phyloP scores from a whole-genome alignment of 2,113 vertebrate genomes.

The Nyctibius bracteatus region DNA sequence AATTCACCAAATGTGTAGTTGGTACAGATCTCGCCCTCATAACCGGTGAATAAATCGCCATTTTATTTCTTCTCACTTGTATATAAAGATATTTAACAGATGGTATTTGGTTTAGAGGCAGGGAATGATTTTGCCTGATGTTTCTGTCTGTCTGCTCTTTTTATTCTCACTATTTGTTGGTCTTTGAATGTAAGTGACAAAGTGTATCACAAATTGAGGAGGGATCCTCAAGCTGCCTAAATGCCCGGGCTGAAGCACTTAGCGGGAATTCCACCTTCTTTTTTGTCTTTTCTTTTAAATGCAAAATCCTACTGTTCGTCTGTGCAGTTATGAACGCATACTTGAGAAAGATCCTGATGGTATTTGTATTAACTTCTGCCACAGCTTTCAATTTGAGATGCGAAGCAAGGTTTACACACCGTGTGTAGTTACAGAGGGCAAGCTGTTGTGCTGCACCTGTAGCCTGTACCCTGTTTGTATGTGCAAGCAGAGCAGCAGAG shows the following conservation, averaged over 20 bases:
- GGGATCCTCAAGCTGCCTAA: background rate
- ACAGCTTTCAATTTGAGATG: background rate
- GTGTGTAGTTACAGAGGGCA: background rate
- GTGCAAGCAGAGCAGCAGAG: background rate
- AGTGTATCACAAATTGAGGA: background rate
- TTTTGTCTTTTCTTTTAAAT: background rate
- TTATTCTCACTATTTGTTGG: background rate
- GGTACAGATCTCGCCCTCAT: background rate
- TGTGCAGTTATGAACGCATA: background rate
- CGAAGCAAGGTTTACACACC: background rate
- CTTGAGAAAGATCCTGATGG: background rate
- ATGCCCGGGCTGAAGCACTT: background rate
- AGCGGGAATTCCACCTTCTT: background rate
- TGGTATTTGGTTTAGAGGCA: background rate
- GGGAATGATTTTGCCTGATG: background rate
- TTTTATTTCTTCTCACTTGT: conserved; percentile 7
- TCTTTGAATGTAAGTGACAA: background rate
- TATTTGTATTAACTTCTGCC: background rate
- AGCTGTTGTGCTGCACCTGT: background rate
- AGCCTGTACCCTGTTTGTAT: background rate
- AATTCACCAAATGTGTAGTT: background rate
- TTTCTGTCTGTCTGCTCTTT: background rate
- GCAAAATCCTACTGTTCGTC: background rate
- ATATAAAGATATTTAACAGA: background rate
- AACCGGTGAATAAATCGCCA: background rate